These are phyloP conservation scores for Drosophila vallismaia DNA, from an alignment of 2,888 invertebrate genomes.

Conservation along the genomic window DNA sequence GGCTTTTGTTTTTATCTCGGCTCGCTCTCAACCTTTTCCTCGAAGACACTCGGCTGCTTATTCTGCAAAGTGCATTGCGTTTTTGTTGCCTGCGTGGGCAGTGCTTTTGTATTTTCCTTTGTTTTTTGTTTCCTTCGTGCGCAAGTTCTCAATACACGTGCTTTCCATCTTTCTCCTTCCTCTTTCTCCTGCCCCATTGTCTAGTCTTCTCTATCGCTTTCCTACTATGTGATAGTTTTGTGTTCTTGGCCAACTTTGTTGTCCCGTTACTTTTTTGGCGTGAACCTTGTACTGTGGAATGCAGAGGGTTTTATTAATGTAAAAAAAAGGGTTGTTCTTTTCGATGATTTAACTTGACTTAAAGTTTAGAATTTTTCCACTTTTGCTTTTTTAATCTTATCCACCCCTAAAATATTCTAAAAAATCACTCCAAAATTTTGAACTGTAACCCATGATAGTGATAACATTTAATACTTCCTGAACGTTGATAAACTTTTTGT, in stretches of 20 bases:
- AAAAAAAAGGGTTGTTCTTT: background rate
- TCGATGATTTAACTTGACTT: no score
- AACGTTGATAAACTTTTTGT: constrained; percentile 2
- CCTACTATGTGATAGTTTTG: constrained; percentile 31
- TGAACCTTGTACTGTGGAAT: constrained; percentile 30
- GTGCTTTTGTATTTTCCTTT: constrained; percentile 15
- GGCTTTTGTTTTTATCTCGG: constrained; percentile 26
- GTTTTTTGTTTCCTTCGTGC: constrained; percentile 59
- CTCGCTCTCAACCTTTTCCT: constrained; percentile 19
- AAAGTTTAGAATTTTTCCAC: no score
- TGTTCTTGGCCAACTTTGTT: constrained; percentile 46
- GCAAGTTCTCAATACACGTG: constrained; percentile 59
- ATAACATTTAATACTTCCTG: background rate
- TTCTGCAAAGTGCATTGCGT: constrained; percentile 74
- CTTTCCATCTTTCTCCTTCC: constrained; percentile 10
- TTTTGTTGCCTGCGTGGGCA: constrained; percentile 62
- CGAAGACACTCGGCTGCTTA: constrained; percentile 17
- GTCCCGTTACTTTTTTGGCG: constrained; percentile 22
- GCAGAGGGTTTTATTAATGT: background rate
- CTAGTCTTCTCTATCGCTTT: constrained; percentile 19
- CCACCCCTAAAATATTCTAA: background rate
- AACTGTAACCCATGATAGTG: constrained; percentile 1
- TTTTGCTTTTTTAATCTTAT: constrained; percentile 6
- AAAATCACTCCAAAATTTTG: background rate
- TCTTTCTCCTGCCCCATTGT: constrained; percentile 21